Evolutionary conservation across 2,888 invertebrate genomes (phyloP).

Genomic region (Alviniconcha strummeri): DNA sequence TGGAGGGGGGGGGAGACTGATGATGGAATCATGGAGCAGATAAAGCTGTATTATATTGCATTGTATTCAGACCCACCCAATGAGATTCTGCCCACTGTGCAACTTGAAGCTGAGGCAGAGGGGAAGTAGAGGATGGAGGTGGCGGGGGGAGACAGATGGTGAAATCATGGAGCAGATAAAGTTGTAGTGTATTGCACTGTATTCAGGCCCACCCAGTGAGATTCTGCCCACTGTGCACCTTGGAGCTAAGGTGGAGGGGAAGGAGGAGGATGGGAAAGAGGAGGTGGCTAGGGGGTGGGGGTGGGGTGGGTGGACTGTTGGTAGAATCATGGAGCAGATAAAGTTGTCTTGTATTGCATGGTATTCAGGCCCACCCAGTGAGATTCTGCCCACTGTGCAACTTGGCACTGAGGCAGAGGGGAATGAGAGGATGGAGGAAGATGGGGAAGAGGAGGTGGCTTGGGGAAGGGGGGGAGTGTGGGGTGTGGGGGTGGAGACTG

Average conservation of each 20-base stretch:
- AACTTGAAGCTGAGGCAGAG: constrained; percentile 12
- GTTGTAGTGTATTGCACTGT: too few relatives aligned
- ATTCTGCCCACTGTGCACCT: constrained; percentile 46
- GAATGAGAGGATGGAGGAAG: constrained; percentile 31
- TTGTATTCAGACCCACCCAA: constrained; percentile 55
- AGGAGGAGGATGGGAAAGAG: constrained; percentile 43
- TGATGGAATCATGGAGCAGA: constrained; percentile 66
- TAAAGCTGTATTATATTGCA: too few relatives aligned
- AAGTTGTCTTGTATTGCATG: background rate
- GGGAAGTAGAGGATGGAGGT: constrained; percentile 64
- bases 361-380: constrained; percentile 57
- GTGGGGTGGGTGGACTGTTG: constrained; percentile 64
- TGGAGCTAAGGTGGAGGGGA: constrained; percentile 18
- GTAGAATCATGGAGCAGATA: constrained; percentile 65
- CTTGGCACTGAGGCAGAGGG: constrained; percentile 23
- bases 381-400: constrained; percentile 49
- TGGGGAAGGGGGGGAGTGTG: constrained; percentile 64
- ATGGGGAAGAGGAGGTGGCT: constrained; percentile 70
- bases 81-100: constrained; percentile 51
- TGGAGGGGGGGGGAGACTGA: constrained; percentile 42
- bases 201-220: constrained; percentile 58
- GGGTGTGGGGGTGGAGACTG: constrained; percentile 58
- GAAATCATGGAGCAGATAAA: constrained; percentile 65
- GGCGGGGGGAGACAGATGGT: constrained; percentile 39
- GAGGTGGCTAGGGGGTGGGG: constrained; percentile 71